These are phyloP conservation scores for Macrotrachela quadricornifera DNA, from an alignment of 1,140 invertebrate genomes.

Conservation along the genomic window DNA sequence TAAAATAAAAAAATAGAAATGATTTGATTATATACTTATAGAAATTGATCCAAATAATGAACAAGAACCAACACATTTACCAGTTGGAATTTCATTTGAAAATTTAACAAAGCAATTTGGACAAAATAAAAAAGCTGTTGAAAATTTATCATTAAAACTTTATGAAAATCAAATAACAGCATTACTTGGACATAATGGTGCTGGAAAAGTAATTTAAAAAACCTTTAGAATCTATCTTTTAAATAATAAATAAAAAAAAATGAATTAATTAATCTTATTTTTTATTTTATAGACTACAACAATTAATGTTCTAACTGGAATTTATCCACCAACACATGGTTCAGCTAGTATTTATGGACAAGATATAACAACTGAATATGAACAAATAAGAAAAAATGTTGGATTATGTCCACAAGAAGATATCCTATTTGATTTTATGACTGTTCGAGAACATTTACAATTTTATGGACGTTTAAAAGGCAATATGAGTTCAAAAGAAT, in stretches of 20 bases:
- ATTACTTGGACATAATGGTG: conserved; percentile 39
- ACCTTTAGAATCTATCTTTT: conserved; percentile 10
- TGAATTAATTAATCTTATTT: no score
- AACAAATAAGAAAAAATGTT: conserved; percentile 30
- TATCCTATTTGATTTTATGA: conserved; percentile 36
- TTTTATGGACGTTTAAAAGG: conserved; percentile 26
- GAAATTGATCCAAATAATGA: conserved; percentile 3
- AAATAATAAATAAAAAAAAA: neutral
- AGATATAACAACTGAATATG: conserved; percentile 37
- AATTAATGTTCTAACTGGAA: conserved; percentile 55
- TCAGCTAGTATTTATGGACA: conserved; percentile 52
- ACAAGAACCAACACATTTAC: conserved; percentile 8
- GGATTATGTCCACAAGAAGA: conserved; percentile 45
- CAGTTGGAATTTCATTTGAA: conserved; percentile 16
- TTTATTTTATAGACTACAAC: neutral
- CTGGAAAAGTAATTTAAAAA: conserved; percentile 40
- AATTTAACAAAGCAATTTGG: conserved; percentile 17
- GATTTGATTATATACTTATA: neutral
- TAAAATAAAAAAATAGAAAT: neutral
- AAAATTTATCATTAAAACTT: conserved; percentile 47
- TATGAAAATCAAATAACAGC: conserved; percentile 39
- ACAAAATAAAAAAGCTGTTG: conserved; percentile 27
- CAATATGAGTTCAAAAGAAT: conserved; percentile 11
- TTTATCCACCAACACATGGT: conserved; percentile 45
- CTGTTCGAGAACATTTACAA: conserved; percentile 28